Evolutionary conservation across 53 echinoderm and acorn worm species (phyloP), one percentile per base, ranked within the genome.

Genomic region (Antedon mediterranea): DNA sequence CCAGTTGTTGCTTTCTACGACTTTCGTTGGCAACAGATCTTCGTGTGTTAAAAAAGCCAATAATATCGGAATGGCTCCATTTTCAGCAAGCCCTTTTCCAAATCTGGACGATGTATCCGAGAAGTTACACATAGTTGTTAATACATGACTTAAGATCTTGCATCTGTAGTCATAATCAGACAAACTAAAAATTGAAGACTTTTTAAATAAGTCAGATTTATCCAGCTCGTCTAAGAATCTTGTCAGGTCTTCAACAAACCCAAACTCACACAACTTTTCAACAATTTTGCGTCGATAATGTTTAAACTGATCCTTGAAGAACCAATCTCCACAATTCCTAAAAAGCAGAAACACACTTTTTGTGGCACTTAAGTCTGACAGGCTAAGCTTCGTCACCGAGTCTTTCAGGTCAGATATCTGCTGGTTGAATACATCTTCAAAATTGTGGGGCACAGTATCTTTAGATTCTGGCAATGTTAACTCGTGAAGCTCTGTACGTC

Each of bases 1-100:
- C 23, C 93, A 73, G 30, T 81, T n/a, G n/a, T n/a, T 86, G 28
- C 84, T 79, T 20, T 88, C 88, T 43, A 71, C 23, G 57, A 57
- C 15, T 18, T 57, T 57, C 57, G 2, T 18, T 26, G 57, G 57
- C 20, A 57, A 26, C 7, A 57, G 57, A 11, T 57, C 57, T 2
- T 57, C 57, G 23, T 57, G 57, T 57, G 9, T 8, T 15, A 57
- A 26, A 18, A 57, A 57, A 15, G 57, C 57, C 57, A 57, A 18
- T 2, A 57, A 18, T 23, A 57, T 8, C 23, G 57, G 57, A 57
- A 57, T 57, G 23, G 20, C 20, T 1, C 57, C 57, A 11, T 57
- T 18, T 6, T 57, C 20, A 2, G 57, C 57, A 23, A 57, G 57
- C 2, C 23, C 1, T 8, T 3, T 18, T 18, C 57, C 11, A 15